These are phyloP conservation scores for Barnardius zonarius DNA, from an alignment of 2,113 vertebrate species.

Conservation along the genomic window DNA sequence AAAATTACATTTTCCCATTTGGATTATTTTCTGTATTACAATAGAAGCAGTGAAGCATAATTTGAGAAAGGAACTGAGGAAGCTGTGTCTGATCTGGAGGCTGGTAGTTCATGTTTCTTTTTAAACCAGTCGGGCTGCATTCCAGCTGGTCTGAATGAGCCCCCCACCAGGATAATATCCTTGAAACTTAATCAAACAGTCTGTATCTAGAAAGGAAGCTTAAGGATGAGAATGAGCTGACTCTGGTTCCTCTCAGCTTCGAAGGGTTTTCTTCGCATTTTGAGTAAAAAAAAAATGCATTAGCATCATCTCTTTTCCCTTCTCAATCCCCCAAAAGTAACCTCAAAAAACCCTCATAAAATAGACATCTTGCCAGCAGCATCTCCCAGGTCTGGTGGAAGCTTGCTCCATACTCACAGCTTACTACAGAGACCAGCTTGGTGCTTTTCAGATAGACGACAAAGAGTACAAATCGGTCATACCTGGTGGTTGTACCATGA, in stretches of 20 bases:
- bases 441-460: background rate
- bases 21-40: background rate
- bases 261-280: background rate
- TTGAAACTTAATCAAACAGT: background rate
- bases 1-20: background rate
- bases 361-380: background rate
- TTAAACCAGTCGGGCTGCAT: constrained; percentile 22
- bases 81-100: background rate
- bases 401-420: background rate
- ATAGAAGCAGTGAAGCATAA: background rate
- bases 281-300: too few species aligned
- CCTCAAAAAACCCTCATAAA: background rate
- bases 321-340: background rate
- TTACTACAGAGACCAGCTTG: background rate
- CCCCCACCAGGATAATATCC: background rate
- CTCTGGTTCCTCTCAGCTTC: background rate
- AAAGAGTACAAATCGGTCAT: background rate
- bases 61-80: background rate
- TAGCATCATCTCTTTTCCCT: background rate
- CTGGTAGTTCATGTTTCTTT: constrained; percentile 3
- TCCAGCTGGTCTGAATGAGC: constrained; percentile 3
- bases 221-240: background rate
- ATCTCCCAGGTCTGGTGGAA: background rate
- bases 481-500: background rate
- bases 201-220: background rate